These are phyloP conservation scores for Lysandra bellargus DNA, from an alignment of 2,888 invertebrate genomes.

Conservation along the genomic window DNA sequence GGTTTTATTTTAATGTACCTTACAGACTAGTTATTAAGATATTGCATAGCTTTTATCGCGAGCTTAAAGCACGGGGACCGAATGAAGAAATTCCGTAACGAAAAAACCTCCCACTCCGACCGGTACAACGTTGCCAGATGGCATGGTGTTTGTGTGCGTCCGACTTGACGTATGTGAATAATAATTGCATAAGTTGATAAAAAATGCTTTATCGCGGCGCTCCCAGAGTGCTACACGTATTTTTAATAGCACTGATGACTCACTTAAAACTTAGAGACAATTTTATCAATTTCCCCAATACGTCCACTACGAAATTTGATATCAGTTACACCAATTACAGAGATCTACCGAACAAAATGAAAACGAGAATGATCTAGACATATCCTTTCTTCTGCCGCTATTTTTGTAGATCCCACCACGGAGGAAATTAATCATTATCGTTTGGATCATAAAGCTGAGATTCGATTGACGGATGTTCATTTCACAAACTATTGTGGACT, in stretches of 20 bases:
- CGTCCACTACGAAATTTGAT: background rate
- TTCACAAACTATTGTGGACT: background rate
- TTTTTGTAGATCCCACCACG: background rate
- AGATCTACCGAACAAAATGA: background rate
- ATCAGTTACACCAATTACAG: conserved; percentile 12
- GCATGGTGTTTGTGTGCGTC: too few species aligned
- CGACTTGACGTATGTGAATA: too few species aligned
- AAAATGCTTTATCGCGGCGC: too few species aligned
- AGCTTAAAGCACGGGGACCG: too few species aligned
- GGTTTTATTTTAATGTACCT: too few species aligned
- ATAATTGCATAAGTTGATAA: too few species aligned
- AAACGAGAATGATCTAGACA: conserved; percentile 19
- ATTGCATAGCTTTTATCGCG: too few species aligned
- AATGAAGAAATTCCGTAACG: too few species aligned
- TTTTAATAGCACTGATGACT: background rate
- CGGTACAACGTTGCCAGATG: too few species aligned
- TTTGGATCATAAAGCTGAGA: background rate
- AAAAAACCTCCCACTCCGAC: too few species aligned
- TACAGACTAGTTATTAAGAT: too few species aligned
- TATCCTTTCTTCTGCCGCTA: background rate
- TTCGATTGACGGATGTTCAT: background rate
- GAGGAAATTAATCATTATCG: background rate
- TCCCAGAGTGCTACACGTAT: too few species aligned
- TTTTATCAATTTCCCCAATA: background rate
- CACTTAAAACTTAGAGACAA: background rate